These are phyloP conservation scores for Anisognathus igniventris DNA, from an alignment of 2,797 vertebrate genomes.

Conservation along the genomic window DNA sequence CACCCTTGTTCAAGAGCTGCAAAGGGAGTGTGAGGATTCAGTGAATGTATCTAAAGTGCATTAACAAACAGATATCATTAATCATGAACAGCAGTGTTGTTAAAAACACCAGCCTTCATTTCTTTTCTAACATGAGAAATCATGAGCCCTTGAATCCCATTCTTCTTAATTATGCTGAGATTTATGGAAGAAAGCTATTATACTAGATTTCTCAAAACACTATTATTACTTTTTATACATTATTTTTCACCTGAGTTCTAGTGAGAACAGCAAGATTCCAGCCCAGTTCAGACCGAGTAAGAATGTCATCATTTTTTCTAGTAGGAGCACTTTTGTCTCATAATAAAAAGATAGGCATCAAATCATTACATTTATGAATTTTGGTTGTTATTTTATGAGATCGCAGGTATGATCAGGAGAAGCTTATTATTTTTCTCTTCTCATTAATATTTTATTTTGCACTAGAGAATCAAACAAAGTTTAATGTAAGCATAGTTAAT, in stretches of 20 bases:
- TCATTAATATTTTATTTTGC: background rate
- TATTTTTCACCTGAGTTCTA: background rate
- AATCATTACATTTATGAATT: background rate
- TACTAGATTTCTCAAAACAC: background rate
- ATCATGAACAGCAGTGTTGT: background rate
- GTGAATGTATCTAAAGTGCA: background rate
- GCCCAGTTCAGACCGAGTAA: background rate
- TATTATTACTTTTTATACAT: background rate
- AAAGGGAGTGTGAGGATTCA: background rate
- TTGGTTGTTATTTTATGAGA: background rate
- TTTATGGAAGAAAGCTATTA: background rate
- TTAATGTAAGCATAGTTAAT: background rate
- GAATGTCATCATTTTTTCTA: background rate
- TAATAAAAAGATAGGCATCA: background rate
- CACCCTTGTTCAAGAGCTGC: background rate
- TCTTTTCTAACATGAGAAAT: background rate
- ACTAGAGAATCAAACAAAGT: background rate
- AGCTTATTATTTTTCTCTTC: background rate
- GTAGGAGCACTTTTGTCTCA: background rate
- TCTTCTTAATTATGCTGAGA: background rate
- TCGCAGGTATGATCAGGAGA: fast-evolving
- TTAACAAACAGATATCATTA: background rate
- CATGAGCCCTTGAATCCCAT: background rate
- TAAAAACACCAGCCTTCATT: background rate
- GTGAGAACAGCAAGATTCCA: background rate